phyloP scores from a whole-genome alignment of 1,140 invertebrate genomes.

The Eumaeus atala region DNA sequence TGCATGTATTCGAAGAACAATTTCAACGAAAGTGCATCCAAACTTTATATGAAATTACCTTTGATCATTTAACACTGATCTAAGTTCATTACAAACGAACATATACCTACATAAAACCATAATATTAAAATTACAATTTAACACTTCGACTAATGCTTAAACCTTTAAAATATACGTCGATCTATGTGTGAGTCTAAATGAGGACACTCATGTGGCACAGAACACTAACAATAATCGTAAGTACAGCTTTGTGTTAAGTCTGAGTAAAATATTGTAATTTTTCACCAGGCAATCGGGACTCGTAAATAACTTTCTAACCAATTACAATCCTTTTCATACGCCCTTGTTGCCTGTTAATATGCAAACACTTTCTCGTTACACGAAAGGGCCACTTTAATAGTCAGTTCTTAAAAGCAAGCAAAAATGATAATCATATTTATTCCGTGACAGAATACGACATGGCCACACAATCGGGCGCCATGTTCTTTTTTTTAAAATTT shows the following conservation, averaged over 20 bases:
- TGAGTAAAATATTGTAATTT: slow-evolving; percentile 35
- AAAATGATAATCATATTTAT: slow-evolving; percentile 26
- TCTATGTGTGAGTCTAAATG: too few species aligned
- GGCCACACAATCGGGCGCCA: slow-evolving; percentile 14
- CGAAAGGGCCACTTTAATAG: slow-evolving; percentile 23
- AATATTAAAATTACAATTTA: too few species aligned
- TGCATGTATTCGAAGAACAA: too few species aligned
- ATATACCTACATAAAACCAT: too few species aligned
- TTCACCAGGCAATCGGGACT: slow-evolving; percentile 30
- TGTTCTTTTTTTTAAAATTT: slow-evolving; percentile 13
- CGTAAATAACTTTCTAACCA: slow-evolving; percentile 54
- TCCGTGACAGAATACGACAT: slow-evolving; percentile 19
- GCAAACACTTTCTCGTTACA: slow-evolving; percentile 47
- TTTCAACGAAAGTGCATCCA: too few species aligned
- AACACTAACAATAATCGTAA: not conserved
- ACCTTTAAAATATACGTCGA: too few species aligned
- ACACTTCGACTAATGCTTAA: too few species aligned
- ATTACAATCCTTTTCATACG: slow-evolving; percentile 40
- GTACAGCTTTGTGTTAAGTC: not conserved
- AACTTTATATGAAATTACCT: too few species aligned
- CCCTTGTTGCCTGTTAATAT: slow-evolving; percentile 49
- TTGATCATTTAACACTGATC: too few species aligned
- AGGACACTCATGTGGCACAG: not conserved
- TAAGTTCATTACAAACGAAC: too few species aligned
- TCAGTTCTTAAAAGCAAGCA: slow-evolving; percentile 18